These are phyloP conservation scores for Cotesia congregata DNA, from an alignment of 2,888 invertebrate species.

Conservation along the genomic window DNA sequence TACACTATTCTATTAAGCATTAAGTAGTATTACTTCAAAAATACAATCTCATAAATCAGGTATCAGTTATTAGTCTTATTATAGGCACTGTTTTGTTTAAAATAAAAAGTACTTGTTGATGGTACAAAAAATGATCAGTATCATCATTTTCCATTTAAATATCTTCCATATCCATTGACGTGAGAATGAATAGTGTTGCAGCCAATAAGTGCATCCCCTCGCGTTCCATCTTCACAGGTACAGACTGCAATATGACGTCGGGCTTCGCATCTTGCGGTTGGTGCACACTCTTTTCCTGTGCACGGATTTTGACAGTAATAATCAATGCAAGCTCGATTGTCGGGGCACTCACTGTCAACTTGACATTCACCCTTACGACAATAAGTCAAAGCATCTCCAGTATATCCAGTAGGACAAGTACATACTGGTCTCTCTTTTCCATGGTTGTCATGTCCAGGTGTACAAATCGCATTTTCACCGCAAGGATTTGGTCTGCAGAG, in stretches of 20 bases:
- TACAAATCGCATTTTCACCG: slow-evolving; percentile 83
- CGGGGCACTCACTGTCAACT: slow-evolving; percentile 82
- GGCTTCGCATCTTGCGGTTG: slow-evolving; percentile 82
- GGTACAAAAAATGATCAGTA: not conserved
- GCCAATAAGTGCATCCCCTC: slow-evolving; percentile 74
- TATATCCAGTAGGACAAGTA: slow-evolving; percentile 83
- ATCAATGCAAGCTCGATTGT: slow-evolving; percentile 83
- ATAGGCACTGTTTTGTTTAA: not conserved
- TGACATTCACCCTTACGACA: slow-evolving; percentile 87
- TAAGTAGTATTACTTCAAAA: not conserved
- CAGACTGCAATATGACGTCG: slow-evolving; percentile 86
- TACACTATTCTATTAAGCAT: not conserved
- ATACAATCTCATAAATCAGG: not conserved
- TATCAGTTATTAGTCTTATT: not conserved
- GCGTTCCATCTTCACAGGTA: slow-evolving; percentile 80
- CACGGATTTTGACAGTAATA: slow-evolving; percentile 81
- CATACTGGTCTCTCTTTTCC: slow-evolving; percentile 89
- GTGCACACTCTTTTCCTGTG: slow-evolving; percentile 81
- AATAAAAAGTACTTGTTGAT: slow-evolving; percentile 4
- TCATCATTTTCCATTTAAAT: slow-evolving; percentile 15
- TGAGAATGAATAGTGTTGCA: slow-evolving; percentile 66
- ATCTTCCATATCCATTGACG: slow-evolving; percentile 27
- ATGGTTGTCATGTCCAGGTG: slow-evolving; percentile 86
- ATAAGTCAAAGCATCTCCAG: slow-evolving; percentile 81
- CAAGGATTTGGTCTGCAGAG: slow-evolving; percentile 91